Evolutionary conservation across 2,888 invertebrate species (phyloP), one percentile per base, ranked within the genome.

Genomic region (Trichopria drosophilae): DNA sequence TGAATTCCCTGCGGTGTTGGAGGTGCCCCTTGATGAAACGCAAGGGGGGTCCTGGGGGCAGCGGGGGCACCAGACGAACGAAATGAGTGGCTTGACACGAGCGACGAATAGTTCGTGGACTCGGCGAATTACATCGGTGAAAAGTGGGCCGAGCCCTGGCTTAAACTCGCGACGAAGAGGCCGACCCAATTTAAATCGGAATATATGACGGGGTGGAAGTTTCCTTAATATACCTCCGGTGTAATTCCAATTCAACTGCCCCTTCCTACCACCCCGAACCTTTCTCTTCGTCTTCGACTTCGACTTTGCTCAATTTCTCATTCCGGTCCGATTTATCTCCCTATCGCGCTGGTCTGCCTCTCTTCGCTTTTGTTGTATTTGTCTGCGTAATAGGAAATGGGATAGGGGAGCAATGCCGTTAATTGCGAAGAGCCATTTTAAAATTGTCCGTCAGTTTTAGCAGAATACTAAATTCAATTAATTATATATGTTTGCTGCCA

Each of bases 151-250:
- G 13, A 10, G 13, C 20, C 15, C 3, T 20, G 28, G 3, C 10
- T 20, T 40, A 19, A 18, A 19, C 18, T 22, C 12, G 39, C 22
- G 35, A 49, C 28, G 40, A 43, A 39, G 45, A 41, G 40, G 52
- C 53, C 63, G 61, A 67, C 62, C 65, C 64, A 66, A 67, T 70
- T 70, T 66, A 64, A 69, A 66, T 68, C 63, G 63, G 60, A 61
- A 66, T 65, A 60, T 67, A 66, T 63, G 60, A 62, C 55, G 57
- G 49, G 60, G 57, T 60, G 59, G 61, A 60, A 61, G 62, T 66
- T 66, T 64, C 59, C 62, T 54, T 56, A 60, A 63, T 60, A 60
- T 64, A 62, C 59, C n/a, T n/a, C 62, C 57, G 52, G 61, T 60
- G 61, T 62, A 58, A 66, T 65, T 66, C 59, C 64, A 63, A 63